phyloP scores from a whole-genome alignment of 2,797 vertebrate genomes.

The Pangasius djambal region DNA sequence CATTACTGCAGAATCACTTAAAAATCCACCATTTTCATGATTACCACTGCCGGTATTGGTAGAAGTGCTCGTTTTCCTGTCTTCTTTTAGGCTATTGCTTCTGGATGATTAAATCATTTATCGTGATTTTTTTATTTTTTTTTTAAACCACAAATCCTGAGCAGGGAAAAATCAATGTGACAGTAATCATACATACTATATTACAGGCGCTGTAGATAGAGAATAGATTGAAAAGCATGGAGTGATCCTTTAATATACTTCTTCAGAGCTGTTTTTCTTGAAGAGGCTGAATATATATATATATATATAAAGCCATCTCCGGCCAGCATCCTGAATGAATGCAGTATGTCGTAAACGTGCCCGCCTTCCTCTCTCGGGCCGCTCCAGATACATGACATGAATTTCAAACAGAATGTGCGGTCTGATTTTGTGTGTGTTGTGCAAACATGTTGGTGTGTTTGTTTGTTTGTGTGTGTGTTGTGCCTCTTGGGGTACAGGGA shows the following conservation, averaged over 20 bases:
- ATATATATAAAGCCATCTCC: constrained; percentile 1
- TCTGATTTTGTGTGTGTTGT: constrained; percentile 16
- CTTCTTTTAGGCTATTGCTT: background rate
- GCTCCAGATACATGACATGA: constrained; percentile 29
- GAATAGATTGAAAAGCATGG: background rate
- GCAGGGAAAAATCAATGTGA: too few relatives aligned
- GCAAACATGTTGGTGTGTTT: background rate
- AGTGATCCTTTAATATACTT: background rate
- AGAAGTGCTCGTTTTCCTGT: background rate
- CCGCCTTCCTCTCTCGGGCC: constrained; percentile 30
- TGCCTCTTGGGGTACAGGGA: background rate
- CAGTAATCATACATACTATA: background rate
- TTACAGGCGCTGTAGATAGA: background rate
- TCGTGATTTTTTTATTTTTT: background rate
- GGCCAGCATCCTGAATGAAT: background rate
- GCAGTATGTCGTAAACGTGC: background rate
- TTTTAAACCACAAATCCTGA: background rate
- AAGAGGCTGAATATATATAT: background rate
- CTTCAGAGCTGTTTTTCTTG: background rate
- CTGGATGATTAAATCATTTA: background rate
- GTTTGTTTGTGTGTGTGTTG: background rate
- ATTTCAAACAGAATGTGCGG: constrained; percentile 31
- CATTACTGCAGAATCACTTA: background rate
- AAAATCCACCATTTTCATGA: background rate
- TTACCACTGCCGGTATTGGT: background rate